Evolutionary conservation across 2,797 vertebrate genomes (phyloP).

Genomic region (Sylvilagus floridanus): DNA sequence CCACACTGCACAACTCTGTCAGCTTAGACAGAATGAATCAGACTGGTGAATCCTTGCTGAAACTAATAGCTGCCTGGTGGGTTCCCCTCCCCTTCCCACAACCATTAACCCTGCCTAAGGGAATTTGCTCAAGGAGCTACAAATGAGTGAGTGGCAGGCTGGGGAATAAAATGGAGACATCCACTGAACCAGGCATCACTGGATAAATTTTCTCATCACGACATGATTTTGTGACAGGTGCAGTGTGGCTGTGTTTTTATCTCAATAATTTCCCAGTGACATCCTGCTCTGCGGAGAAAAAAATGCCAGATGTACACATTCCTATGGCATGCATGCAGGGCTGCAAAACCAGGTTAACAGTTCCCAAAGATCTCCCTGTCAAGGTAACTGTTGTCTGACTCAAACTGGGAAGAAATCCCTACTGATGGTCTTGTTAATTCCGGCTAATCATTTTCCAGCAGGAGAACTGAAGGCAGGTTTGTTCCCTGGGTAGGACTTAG

Average conservation of each 20-base stretch:
- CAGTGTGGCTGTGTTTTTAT: conserved; percentile 74
- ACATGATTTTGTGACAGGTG: conserved; percentile 70
- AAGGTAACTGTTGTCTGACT: conserved; percentile 53
- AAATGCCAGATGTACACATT: conserved; percentile 39
- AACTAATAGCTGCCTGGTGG: conserved; percentile 57
- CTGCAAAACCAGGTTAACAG: conserved; percentile 54
- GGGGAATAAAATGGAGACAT: conserved; percentile 62
- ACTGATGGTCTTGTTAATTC: conserved; percentile 69
- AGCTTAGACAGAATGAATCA: conserved; percentile 31
- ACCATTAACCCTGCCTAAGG: conserved; percentile 68
- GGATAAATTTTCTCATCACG: conserved; percentile 60
- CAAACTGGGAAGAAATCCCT: conserved; percentile 64
- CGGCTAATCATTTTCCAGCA: conserved; percentile 67
- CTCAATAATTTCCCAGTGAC: conserved; percentile 73
- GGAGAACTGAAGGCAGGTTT: conserved; percentile 51
- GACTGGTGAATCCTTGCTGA: conserved; percentile 18
- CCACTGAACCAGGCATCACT: background rate
- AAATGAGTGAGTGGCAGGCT: conserved; percentile 47
- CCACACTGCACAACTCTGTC: background rate
- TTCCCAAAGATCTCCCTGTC: conserved; percentile 52
- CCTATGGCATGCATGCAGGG: background rate
- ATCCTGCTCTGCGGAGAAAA: conserved; percentile 55
- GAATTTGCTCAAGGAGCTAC: conserved; percentile 63
- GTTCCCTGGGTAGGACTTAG: conserved; percentile 68
- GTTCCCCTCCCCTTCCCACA: background rate